phyloP scores from a whole-genome alignment of 2,797 vertebrate genomes.

The Macroramphosus scolopax region DNA sequence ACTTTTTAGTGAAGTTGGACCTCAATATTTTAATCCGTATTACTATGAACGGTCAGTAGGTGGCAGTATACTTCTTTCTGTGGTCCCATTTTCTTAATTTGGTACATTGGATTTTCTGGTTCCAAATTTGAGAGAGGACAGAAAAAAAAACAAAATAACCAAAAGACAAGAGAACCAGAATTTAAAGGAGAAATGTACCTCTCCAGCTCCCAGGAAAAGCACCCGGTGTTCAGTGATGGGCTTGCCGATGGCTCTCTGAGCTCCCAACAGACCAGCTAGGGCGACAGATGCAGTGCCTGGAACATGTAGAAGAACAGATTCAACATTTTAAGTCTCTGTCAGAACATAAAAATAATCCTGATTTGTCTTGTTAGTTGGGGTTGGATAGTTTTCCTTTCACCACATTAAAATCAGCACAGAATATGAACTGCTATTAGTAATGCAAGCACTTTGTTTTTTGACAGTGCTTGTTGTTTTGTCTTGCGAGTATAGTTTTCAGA shows the following conservation, averaged over 20 bases:
- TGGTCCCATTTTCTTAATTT: not conserved
- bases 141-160: not conserved
- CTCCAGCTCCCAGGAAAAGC: constrained; percentile 96
- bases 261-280: constrained; percentile 89
- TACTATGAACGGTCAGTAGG: too few species aligned
- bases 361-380: too few species aligned
- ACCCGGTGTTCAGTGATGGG: constrained; percentile 88
- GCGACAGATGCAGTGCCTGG: constrained; percentile 92
- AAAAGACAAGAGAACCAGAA: not conserved
- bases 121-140: not conserved
- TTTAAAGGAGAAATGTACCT: constrained; percentile 70
- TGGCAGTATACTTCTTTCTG: too few species aligned
- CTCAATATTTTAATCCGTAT: too few species aligned
- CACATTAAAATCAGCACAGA: not conserved
- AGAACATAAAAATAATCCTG: too few species aligned
- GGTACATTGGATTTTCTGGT: not conserved
- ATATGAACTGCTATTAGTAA: not conserved
- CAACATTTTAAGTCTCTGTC: too few species aligned
- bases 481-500: too few species aligned
- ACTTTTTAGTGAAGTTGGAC: too few species aligned
- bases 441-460: not conserved
- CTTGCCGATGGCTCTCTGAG: constrained; percentile 84
- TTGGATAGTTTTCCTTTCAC: too few species aligned
- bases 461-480: not conserved
- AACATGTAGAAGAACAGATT: constrained; percentile 28